Percentiles rank a stretch among this genome's conserved stretches.
Conservation (phyloP, 2,797 vertebrate species). For the Dermochelys coriacea region DNA sequence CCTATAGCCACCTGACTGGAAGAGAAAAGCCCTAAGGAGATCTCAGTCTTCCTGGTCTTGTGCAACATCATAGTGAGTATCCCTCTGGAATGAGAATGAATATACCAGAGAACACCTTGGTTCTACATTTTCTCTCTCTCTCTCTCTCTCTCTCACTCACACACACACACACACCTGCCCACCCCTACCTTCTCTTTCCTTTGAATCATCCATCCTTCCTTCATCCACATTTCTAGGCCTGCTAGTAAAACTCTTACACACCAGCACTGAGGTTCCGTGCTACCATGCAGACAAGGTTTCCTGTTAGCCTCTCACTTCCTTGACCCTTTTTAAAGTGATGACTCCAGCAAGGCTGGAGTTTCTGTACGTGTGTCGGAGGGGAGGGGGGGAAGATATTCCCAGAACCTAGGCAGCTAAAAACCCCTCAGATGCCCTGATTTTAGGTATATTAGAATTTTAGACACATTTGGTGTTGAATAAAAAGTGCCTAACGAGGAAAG, state of each 20-base stretch:
- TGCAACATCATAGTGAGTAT: constrained; percentile 91
- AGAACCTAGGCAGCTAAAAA: neutral
- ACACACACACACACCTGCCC: rapidly evolving
- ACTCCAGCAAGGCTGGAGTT: neutral
- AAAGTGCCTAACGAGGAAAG: neutral
- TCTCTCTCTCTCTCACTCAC: too few relatives aligned
- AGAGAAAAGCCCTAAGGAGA: constrained; percentile 84
- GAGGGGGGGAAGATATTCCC: neutral
- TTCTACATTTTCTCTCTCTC: neutral
- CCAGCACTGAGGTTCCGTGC: neutral
- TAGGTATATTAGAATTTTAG: neutral
- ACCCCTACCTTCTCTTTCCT: neutral
- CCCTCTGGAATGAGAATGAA: neutral
- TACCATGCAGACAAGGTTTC: neutral
- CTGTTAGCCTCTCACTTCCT: neutral
- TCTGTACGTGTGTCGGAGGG: neutral
- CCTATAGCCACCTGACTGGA: constrained; percentile 79
- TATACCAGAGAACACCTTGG: neutral
- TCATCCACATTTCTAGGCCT: neutral
- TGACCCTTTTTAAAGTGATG: neutral
- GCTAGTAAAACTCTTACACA: neutral
- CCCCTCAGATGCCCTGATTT: neutral
- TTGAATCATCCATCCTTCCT: rapidly evolving
- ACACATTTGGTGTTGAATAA: neutral
- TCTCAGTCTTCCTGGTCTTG: constrained; percentile 90